These are phyloP conservation scores for Columba guinea DNA, from an alignment of 2,797 vertebrate genomes.

Conservation along the genomic window DNA sequence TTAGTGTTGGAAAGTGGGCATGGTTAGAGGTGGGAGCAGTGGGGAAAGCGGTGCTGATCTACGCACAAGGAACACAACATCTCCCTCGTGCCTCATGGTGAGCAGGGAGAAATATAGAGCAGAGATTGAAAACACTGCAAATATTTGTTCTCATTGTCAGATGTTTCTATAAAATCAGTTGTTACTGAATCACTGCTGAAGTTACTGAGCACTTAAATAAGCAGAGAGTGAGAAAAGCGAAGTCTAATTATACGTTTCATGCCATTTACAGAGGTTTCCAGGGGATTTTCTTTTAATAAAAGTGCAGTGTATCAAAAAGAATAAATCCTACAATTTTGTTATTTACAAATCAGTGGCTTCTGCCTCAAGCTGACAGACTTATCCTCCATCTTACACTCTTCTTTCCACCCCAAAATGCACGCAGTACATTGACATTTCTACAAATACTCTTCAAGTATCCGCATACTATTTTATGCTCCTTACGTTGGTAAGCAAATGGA, in stretches of 20 bases:
- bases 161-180: conserved; percentile 56
- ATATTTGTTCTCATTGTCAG: conserved; percentile 55
- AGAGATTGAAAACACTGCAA: conserved; percentile 30
- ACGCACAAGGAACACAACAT: neutral
- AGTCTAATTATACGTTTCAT: conserved; percentile 57
- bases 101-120: neutral
- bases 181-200: conserved; percentile 57
- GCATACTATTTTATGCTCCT: neutral
- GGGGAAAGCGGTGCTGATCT: neutral
- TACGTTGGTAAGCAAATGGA: neutral
- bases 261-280: conserved; percentile 63
- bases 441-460: neutral
- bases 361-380: neutral
- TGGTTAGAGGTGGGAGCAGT: neutral
- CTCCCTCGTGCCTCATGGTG: neutral
- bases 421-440: neutral
- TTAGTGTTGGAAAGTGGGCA: neutral
- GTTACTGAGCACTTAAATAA: conserved; percentile 59
- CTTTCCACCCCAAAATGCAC: conserved; percentile 10
- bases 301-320: conserved; percentile 56
- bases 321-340: conserved; percentile 63
- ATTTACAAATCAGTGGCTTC: conserved; percentile 46
- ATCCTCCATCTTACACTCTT: conserved; percentile 17
- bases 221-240: conserved; percentile 41
- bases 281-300: conserved; percentile 64